Evolutionary conservation across 2,888 invertebrate genomes (phyloP), one percentile per base, ranked within the genome.

Genomic region (Cosmopolites sordidus): DNA sequence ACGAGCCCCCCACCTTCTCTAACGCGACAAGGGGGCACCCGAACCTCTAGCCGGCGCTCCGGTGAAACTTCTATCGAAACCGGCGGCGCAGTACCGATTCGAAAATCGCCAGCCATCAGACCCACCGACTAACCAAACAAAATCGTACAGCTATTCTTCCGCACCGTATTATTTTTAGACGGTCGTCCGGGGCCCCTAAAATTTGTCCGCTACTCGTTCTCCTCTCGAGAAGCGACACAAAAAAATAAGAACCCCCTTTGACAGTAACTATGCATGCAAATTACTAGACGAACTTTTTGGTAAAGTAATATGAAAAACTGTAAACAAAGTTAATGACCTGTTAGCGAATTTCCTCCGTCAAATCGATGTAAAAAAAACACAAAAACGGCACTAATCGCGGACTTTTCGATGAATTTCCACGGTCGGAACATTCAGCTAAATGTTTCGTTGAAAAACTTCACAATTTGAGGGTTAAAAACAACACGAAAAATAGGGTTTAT

Each of bases 321-420:
- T 72, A 71, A 73, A 73, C 72, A 73, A 73, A 71, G 74, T 71
- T 73, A 72, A 72, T 74, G 74, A 75, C 74, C 74, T 74, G 74
- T 73, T 74, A 70, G 70, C 67, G 68, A 66, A 72, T 73, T 73
- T 73, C 71, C 71, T 70, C 68, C 60, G 58, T 58, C 58, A 59
- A 54, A 51, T 51, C 57, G 58, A 45, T 53, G 50, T 56, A 51
- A 58, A 62, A 66, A 65, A 60, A 22, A 3, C 22, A 22, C 22
- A 22, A 22, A 22, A 22, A 3, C 4, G 22, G 8, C 60, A 58
- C 63, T 62, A 58, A 60, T 48, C 43, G 12, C 44, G 50, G 29
- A 55, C 51, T 49, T 55, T 30, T 48, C 43, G 14, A 49, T 54
- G 54, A 61, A 66, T 65, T 33, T 33, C 33, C 33, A 12, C 5